phyloP scores from a whole-genome alignment of 2,797 vertebrate genomes.

The Vespertilio murinus region DNA sequence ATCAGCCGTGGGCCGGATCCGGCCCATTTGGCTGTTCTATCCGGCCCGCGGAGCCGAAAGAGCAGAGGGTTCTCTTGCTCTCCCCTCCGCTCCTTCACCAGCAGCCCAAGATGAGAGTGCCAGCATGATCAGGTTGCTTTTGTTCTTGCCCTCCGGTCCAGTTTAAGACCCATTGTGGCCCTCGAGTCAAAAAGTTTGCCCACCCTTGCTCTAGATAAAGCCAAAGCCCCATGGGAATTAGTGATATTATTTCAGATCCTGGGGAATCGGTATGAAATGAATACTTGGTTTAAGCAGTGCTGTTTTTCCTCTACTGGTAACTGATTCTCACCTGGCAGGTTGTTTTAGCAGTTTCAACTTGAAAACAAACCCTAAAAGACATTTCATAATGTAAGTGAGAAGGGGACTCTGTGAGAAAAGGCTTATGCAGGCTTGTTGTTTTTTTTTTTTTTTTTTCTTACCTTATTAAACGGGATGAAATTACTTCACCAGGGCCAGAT shows the following conservation, averaged over 20 bases:
- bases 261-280: not conserved
- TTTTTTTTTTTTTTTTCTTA: not conserved
- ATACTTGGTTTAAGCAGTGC: not conserved
- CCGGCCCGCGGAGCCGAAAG: too few relatives aligned
- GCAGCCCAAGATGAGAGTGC: too few relatives aligned
- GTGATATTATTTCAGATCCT: not conserved
- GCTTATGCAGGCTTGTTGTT: not conserved
- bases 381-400: not conserved
- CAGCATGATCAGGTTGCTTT: too few relatives aligned
- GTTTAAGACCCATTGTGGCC: too few relatives aligned
- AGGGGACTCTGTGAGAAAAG: not conserved
- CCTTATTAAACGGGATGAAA: conserved; percentile 15
- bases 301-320: not conserved
- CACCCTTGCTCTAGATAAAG: not conserved
- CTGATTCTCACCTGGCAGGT: not conserved
- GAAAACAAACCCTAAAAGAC: not conserved
- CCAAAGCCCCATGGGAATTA: not conserved
- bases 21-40: too few relatives aligned
- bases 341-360: not conserved
- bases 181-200: too few relatives aligned
- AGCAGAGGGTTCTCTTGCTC: too few relatives aligned
- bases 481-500: conserved; percentile 24
- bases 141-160: too few relatives aligned
- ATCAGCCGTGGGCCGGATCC: too few relatives aligned
- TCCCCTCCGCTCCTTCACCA: too few relatives aligned